phyloP scores from a whole-genome alignment of 2,113 vertebrate genomes.

The Todiramphus chloris region DNA sequence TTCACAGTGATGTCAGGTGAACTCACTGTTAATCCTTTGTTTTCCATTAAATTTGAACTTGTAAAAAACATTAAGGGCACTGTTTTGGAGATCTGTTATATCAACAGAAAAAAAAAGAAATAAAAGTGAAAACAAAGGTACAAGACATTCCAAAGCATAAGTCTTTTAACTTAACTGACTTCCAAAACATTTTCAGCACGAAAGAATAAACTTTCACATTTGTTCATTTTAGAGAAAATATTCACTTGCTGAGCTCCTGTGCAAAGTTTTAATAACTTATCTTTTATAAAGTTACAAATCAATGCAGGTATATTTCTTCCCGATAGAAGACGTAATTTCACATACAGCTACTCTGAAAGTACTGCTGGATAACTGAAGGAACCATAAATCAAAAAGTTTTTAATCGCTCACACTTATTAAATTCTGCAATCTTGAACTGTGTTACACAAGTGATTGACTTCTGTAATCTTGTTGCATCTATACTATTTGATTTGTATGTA shows the following conservation, averaged over 20 bases:
- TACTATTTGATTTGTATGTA: slow-evolving; percentile 48
- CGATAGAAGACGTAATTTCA: background rate
- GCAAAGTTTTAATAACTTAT: background rate
- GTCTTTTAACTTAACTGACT: background rate
- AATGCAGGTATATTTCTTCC: background rate
- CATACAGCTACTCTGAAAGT: background rate
- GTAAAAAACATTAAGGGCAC: background rate
- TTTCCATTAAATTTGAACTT: background rate
- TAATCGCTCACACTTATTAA: slow-evolving; percentile 58
- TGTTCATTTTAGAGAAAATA: background rate
- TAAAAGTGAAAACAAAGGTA: too few species aligned
- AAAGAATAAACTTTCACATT: background rate
- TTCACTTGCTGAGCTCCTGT: background rate
- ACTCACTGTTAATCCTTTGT: rapidly evolving
- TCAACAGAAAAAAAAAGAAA: background rate
- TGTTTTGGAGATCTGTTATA: background rate
- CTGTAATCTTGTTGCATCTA: slow-evolving; percentile 48
- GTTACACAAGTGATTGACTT: slow-evolving; percentile 55
- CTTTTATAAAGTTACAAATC: background rate
- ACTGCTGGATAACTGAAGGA: background rate
- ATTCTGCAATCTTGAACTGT: slow-evolving; percentile 45
- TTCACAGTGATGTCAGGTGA: background rate
- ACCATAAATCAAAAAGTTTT: slow-evolving; percentile 56
- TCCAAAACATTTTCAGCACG: background rate
- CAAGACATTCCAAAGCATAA: background rate